A percentile compares a stretch with the other conserved stretches of the same genome.
These are phyloP conservation scores for Lepisosteus osseus DNA, from an alignment of 2,113 vertebrate species.

Conservation along the genomic window DNA sequence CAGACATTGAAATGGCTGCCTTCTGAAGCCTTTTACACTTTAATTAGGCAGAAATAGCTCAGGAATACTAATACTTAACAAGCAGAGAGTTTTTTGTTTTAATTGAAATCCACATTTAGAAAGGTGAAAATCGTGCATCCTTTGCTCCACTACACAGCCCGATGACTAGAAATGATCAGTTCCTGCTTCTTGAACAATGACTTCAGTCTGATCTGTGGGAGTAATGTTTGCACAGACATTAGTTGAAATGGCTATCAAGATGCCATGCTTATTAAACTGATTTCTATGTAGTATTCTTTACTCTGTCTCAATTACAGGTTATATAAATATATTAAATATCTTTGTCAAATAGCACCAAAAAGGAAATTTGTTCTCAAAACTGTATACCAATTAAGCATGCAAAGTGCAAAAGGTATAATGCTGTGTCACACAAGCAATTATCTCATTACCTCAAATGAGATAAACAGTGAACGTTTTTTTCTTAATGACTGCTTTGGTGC, in stretches of 20 bases:
- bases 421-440: too few species aligned
- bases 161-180: not conserved
- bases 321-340: too few species aligned
- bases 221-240: not conserved
- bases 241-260: not conserved
- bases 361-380: too few species aligned
- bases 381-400: too few species aligned
- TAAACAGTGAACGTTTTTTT: too few species aligned
- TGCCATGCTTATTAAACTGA: not conserved
- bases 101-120: not conserved
- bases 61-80: not conserved
- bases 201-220: not conserved
- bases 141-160: not conserved
- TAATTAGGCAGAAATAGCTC: constrained; percentile 17
- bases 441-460: too few species aligned
- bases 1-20: constrained; percentile 2
- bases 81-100: not conserved
- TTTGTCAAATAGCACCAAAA: not conserved
- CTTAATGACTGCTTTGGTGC: too few species aligned
- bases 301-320: too few species aligned
- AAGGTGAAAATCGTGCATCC: not conserved
- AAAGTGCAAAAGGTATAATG: too few species aligned
- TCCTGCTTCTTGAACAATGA: not conserved
- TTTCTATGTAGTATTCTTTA: not conserved
- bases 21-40: constrained; percentile 19